A percentile compares a stretch with the other conserved stretches of the same genome.
Conservation (phyloP, 2,797 vertebrate genomes). For the Sciaenops ocellatus region DNA sequence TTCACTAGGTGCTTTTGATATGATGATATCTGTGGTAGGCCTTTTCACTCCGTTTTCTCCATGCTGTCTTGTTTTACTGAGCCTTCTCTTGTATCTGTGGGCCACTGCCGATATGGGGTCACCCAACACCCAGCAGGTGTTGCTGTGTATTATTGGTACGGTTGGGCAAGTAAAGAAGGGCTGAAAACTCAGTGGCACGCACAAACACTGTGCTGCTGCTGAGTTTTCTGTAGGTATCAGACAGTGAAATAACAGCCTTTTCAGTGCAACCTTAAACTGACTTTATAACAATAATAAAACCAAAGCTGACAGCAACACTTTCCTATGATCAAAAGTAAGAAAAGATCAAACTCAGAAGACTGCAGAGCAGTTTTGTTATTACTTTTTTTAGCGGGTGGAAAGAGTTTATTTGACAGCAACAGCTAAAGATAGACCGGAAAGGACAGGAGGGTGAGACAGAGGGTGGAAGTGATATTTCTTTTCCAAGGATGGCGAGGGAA, state of each 20-base stretch:
- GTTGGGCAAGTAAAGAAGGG: constrained; percentile 8
- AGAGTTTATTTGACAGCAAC: no score
- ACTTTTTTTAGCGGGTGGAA: no score
- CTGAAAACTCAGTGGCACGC: constrained; percentile 7
- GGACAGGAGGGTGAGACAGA: no score
- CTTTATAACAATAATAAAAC: constrained; percentile 13
- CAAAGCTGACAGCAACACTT: not conserved
- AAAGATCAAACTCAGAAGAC: not conserved
- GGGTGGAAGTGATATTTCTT: no score
- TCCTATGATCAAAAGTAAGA: not conserved
- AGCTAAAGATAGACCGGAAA: no score
- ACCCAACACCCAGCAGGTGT: constrained; percentile 43
- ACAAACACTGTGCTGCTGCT: constrained; percentile 12
- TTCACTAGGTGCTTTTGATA: not conserved
- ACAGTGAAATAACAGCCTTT: not conserved
- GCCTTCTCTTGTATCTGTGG: constrained; percentile 4
- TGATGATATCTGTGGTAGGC: not conserved
- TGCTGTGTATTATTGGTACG: constrained; percentile 10
- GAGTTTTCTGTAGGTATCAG: constrained; percentile 1
- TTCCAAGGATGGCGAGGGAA: no score
- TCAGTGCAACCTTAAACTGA: not conserved
- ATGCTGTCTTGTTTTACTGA: not conserved
- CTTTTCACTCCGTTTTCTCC: not conserved
- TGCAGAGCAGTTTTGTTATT: not conserved
- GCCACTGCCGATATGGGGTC: constrained; percentile 13